Evolutionary conservation across 1,140 invertebrate species (phyloP), one percentile per base, ranked within the genome.

Genomic region (Drosophila malerkotliana): DNA sequence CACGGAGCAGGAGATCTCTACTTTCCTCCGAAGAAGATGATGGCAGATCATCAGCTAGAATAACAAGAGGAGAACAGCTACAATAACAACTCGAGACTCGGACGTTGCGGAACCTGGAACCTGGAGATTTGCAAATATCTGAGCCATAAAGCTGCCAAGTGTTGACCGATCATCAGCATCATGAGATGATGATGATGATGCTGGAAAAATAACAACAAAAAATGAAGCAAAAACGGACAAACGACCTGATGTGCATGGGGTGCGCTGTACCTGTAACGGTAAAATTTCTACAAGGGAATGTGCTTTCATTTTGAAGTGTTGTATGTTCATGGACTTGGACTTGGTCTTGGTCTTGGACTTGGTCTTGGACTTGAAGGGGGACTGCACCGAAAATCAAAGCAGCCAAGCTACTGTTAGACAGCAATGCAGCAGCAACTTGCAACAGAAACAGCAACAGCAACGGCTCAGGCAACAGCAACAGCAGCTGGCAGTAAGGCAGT

Each of bases 281-380:
- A 88, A 74, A 88, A 84, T 88, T 83, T 88, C 83, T 88, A 83
- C 83, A 88, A 88, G 83, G 83, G 84, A 88, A 88, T 88, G 84
- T 89, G 83, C 83, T 88, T 88, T 88, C 84, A 88, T 88, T 88
- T 88, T 89, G 83, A 87, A 88, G 83, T 87, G 83, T 87, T 88
- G 81, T 83, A 60, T 76, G 74, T 85, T 73, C 81, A 74, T 77
- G 57, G 77, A 63, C 77, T 72, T 79, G 72, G 72, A 69, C 54
- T 58, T 53, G 66, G 64, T 26, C 18, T 24, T 56, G 55, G 64
- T 45, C 78, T 63, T 60, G 55, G 64, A 39, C 78, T 63, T 60
- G 56, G 66, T 37, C 53, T 61, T 60, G 64, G 57, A 51, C 47
- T 39, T 67, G 59, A 59, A 45, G 63, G 41, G 41, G 44, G 44